Evolutionary conservation across 2,888 invertebrate species (phyloP).

Genomic region (Xiphydria camelus): DNA sequence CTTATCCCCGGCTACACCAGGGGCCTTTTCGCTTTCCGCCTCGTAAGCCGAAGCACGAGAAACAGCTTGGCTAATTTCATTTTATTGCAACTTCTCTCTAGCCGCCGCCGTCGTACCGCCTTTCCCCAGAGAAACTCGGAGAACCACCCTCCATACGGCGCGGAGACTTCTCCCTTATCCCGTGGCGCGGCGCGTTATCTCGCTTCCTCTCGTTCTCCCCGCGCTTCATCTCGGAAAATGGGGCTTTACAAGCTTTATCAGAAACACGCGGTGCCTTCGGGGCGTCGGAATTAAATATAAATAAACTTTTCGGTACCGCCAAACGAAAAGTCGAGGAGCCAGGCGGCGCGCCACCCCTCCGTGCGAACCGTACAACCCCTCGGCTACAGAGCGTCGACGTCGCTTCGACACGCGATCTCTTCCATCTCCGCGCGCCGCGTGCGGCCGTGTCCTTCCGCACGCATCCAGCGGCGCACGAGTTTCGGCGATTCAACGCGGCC

Average conservation of each 20-base stretch:
- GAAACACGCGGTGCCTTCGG: conserved; percentile 17
- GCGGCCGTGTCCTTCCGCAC: no score
- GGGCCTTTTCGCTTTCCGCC: conserved; percentile 24
- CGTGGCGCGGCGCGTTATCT: conserved; percentile 4
- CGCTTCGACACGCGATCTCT: no score
- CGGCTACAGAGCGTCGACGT: no score
- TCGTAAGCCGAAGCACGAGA: conserved; percentile 13
- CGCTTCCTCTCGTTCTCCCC: conserved; percentile 10
- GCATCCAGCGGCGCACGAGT: no score
- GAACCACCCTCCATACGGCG: background rate
- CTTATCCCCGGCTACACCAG: conserved; percentile 29
- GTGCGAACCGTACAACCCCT: no score
- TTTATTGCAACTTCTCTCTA: conserved; percentile 31
- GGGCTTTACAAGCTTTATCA: conserved; percentile 26
- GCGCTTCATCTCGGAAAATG: conserved; percentile 16
- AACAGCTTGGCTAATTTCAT: conserved; percentile 41
- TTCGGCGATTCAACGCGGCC: no score
- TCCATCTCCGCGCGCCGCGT: no score
- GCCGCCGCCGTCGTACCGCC: background rate
- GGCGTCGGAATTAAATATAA: conserved; percentile 21
- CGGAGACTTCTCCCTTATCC: conserved; percentile 1
- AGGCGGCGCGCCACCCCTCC: no score
- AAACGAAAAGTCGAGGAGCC: no score
- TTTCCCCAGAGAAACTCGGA: background rate
- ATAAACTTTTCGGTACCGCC: conserved; percentile 20